Evolutionary conservation across 2,888 invertebrate genomes (phyloP).

Genomic region (Ormyrus rosae): DNA sequence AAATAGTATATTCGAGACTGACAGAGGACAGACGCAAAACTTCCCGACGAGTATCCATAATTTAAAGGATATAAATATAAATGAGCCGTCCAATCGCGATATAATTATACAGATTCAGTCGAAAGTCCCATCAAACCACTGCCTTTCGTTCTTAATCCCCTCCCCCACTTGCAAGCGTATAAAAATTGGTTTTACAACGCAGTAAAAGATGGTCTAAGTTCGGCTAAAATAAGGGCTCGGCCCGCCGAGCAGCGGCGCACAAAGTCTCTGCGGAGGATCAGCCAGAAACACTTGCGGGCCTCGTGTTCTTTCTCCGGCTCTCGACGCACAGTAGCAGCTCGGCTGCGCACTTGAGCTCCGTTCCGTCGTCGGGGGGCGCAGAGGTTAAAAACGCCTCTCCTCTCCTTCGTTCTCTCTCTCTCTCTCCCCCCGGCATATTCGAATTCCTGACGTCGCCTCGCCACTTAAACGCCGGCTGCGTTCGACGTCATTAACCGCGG

Average conservation of each 20-base stretch:
- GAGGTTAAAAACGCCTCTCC: conserved; percentile 40
- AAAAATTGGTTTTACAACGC: too few species aligned
- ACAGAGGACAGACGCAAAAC: too few species aligned
- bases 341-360: conserved; percentile 21
- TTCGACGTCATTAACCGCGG: conserved; percentile 53
- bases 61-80: too few species aligned
- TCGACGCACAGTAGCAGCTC: neutral
- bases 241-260: conserved; percentile 6
- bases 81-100: too few species aligned
- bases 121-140: too few species aligned
- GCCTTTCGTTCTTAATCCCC: too few species aligned
- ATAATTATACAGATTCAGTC: too few species aligned
- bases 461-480: conserved; percentile 48
- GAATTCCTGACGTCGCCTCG: conserved; percentile 54
- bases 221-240: too few species aligned
- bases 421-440: conserved; percentile 35
- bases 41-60: too few species aligned
- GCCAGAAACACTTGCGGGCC: conserved; percentile 34
- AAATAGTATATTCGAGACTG: too few species aligned
- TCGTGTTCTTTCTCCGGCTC: neutral
- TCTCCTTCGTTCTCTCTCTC: neutral
- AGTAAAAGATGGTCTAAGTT: too few species aligned
- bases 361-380: conserved; percentile 12
- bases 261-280: conserved; percentile 34
- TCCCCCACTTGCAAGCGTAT: too few species aligned